A percentile compares a stretch with the other conserved stretches of the same genome.
Conservation (phyloP, 2,888 invertebrate species). For the Cantharis nigra region DNA sequence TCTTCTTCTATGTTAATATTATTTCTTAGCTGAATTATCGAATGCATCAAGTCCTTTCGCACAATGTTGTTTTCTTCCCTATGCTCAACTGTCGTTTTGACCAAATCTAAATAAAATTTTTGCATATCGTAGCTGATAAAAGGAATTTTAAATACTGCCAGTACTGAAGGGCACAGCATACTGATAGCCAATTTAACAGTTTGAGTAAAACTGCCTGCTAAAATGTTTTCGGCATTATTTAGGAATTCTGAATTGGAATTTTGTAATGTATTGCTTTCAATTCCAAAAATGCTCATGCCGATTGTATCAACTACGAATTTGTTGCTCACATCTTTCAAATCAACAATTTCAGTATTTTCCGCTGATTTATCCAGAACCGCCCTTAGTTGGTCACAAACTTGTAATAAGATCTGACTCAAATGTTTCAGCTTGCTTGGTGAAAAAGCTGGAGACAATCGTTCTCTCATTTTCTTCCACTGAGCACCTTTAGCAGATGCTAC, state of each 20-base stretch:
- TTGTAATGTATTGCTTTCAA: background rate
- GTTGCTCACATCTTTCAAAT: background rate
- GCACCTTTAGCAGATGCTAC: background rate
- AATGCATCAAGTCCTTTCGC: background rate
- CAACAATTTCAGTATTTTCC: background rate
- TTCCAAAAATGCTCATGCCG: background rate
- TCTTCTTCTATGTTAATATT: background rate
- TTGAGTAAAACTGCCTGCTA: background rate
- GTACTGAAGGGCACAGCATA: background rate
- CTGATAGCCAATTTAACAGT: background rate
- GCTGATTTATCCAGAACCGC: background rate
- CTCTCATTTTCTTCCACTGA: background rate
- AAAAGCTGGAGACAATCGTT: background rate
- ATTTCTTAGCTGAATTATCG: background rate
- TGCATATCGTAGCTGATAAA: background rate
- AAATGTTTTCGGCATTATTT: background rate
- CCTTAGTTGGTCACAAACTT: slow-evolving; percentile 29
- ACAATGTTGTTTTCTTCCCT: background rate
- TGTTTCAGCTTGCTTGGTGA: background rate
- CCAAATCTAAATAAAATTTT: background rate
- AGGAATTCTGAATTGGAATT: background rate
- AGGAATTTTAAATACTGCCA: background rate
- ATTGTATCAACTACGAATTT: background rate
- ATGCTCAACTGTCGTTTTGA: background rate
- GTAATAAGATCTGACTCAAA: background rate